These are phyloP conservation scores for Harmothoe impar DNA, from an alignment of 2,888 invertebrate genomes.

Conservation along the genomic window DNA sequence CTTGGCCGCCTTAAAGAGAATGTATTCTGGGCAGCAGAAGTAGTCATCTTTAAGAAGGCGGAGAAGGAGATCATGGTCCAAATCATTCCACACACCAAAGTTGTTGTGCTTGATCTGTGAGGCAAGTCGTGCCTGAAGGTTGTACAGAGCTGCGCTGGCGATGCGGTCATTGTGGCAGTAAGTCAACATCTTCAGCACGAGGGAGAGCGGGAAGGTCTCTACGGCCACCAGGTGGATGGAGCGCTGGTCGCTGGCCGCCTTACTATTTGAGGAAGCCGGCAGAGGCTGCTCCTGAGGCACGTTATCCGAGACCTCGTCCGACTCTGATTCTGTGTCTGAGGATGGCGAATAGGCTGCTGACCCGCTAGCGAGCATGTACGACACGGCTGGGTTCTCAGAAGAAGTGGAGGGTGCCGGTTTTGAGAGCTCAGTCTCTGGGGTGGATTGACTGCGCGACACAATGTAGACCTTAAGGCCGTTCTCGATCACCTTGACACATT, in stretches of 20 bases:
- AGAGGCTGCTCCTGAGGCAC: neutral
- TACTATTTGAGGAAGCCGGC: slow-evolving; percentile 10
- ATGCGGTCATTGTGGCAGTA: slow-evolving; percentile 68
- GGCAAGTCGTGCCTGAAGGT: slow-evolving; percentile 69
- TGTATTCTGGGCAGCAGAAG: slow-evolving; percentile 69
- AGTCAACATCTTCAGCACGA: slow-evolving; percentile 69
- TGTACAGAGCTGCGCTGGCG: slow-evolving; percentile 69
- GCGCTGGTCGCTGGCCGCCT: neutral
- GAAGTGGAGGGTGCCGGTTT: neutral
- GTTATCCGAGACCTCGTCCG: neutral
- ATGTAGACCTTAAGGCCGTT: slow-evolving; percentile 70
- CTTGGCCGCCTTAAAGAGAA: slow-evolving; percentile 68
- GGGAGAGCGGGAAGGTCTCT: slow-evolving; percentile 69
- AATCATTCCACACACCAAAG: slow-evolving; percentile 69
- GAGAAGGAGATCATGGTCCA: slow-evolving; percentile 65
- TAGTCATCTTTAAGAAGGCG: slow-evolving; percentile 67
- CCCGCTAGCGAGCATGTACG: neutral
- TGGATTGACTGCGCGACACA: slow-evolving; percentile 51
- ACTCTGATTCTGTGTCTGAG: slow-evolving; percentile 50
- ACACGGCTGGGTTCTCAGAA: neutral
- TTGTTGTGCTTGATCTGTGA: slow-evolving; percentile 68
- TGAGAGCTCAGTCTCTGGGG: neutral
- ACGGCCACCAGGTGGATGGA: slow-evolving; percentile 66
- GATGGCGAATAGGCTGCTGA: neutral
- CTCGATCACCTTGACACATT: slow-evolving; percentile 75